Evolutionary conservation across 2,113 vertebrate genomes (phyloP).

Genomic region (Mungos mungo): DNA sequence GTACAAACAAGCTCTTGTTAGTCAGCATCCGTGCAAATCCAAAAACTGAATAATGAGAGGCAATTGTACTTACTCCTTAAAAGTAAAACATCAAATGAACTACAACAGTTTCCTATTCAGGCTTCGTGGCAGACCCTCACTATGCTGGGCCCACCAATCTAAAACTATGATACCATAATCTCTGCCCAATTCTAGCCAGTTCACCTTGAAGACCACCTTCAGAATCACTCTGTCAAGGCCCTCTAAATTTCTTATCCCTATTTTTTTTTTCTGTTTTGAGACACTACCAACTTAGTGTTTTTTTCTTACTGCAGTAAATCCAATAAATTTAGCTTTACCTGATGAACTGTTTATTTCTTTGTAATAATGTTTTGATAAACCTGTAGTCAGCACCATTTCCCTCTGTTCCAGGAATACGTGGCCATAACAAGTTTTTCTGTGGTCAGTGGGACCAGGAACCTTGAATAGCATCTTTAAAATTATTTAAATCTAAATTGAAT

Average conservation of each 20-base stretch:
- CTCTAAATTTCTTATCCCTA: not conserved
- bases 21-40: not conserved
- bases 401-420: not conserved
- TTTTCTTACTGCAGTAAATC: not conserved
- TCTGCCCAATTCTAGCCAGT: not conserved
- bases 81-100: not conserved
- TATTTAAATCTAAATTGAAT: slow-evolving; percentile 7
- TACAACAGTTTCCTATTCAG: not conserved
- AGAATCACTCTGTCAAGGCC: not conserved
- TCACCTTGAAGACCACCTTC: not conserved
- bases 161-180: not conserved
- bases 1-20: not conserved
- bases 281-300: not conserved
- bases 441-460: not conserved
- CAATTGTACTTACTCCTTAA: not conserved
- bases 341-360: not conserved
- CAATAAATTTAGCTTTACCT: not conserved
- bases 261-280: not conserved
- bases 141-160: not conserved
- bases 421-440: not conserved
- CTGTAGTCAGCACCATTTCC: not conserved
- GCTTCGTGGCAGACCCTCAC: not conserved
- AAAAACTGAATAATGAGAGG: not conserved
- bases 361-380: not conserved
- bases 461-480: not conserved